Conservation (phyloP, 2,888 invertebrate genomes). For the Halocaridina rubra region DNA sequence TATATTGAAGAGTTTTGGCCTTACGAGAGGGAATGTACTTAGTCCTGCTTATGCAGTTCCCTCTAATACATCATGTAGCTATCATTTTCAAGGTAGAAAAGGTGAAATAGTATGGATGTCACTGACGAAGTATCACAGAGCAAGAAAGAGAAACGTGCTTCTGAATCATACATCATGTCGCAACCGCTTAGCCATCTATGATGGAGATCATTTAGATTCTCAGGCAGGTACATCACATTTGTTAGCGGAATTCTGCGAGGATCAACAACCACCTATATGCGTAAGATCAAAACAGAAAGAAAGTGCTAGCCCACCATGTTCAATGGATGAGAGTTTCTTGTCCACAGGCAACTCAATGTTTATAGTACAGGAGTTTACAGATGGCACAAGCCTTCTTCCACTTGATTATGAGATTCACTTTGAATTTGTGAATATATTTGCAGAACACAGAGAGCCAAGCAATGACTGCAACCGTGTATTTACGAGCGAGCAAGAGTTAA, state of each 20-base stretch:
- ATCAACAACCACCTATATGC: constrained; percentile 65
- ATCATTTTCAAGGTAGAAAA: constrained; percentile 71
- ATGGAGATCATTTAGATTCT: neutral
- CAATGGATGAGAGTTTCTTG: constrained; percentile 59
- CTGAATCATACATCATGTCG: constrained; percentile 29
- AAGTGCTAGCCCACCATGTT: constrained; percentile 35
- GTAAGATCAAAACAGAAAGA: constrained; percentile 59
- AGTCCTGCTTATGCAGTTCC: constrained; percentile 83
- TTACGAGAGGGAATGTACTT: constrained; percentile 78
- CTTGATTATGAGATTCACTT: constrained; percentile 78
- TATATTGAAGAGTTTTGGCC: constrained; percentile 80
- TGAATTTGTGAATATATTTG: constrained; percentile 79
- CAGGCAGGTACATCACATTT: constrained; percentile 66
- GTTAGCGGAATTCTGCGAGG: constrained; percentile 76
- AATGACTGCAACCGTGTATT: constrained; percentile 64
- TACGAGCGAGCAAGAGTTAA: constrained; percentile 40
- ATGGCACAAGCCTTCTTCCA: constrained; percentile 49
- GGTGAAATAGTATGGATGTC: constrained; percentile 86
- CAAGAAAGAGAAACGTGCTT: constrained; percentile 9
- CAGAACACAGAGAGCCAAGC: constrained; percentile 63
- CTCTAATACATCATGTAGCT: constrained; percentile 84
- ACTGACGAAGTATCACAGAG: constrained; percentile 84
- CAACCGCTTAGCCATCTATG: constrained; percentile 30
- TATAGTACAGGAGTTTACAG: constrained; percentile 65
- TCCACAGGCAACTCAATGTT: constrained; percentile 42